These are phyloP conservation scores for Gonatopus flavifemur DNA, from an alignment of 1,140 invertebrate genomes.

Conservation along the genomic window DNA sequence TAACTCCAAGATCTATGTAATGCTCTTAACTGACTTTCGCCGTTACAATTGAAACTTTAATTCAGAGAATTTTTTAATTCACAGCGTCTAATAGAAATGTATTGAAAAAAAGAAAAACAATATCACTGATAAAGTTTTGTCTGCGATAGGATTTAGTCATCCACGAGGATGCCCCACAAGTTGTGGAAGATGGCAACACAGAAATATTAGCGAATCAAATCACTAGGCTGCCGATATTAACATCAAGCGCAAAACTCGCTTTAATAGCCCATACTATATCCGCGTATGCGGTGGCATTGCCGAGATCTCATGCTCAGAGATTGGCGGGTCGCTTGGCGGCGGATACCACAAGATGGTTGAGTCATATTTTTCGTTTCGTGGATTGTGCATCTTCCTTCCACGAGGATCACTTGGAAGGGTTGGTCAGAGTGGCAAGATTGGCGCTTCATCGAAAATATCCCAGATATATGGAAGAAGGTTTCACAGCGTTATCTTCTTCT, in stretches of 20 bases:
- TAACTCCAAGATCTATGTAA: no score
- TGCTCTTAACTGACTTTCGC: no score
- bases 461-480: constrained; percentile 79
- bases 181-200: constrained; percentile 40
- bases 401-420: constrained; percentile 75
- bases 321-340: constrained; percentile 71
- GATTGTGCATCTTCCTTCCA: constrained; percentile 77
- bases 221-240: constrained; percentile 58
- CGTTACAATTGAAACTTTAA: no score
- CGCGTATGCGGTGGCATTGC: constrained; percentile 72
- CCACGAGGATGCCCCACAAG: constrained; percentile 53
- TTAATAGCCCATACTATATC: constrained; percentile 74
- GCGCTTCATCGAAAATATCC: constrained; percentile 81
- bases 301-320: constrained; percentile 69
- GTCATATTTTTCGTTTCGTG: constrained; percentile 73
- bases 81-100: no score
- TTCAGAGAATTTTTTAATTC: no score
- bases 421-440: constrained; percentile 75
- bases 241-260: constrained; percentile 66
- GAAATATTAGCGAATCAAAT: constrained; percentile 39
- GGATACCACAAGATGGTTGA: constrained; percentile 77
- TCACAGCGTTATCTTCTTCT: constrained; percentile 70
- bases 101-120: no score
- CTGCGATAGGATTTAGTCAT: constrained; percentile 60
- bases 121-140: no score